Conservation (phyloP, 2,797 vertebrate species). For the Xenops minutus region DNA sequence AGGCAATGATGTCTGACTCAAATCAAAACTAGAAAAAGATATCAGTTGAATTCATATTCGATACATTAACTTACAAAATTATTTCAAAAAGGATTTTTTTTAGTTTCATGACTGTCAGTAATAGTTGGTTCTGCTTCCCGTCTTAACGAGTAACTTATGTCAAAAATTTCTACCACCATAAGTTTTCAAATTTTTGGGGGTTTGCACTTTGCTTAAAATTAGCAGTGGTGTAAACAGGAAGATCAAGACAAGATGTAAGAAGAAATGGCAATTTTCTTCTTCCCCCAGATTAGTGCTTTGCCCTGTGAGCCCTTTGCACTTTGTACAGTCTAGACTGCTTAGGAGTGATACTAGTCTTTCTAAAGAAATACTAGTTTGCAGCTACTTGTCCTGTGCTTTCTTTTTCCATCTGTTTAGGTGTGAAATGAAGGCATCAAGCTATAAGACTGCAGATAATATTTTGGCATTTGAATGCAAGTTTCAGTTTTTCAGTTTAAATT, state of each 20-base stretch:
- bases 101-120: neutral
- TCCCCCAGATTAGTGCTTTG: neutral
- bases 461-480: neutral
- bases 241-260: neutral
- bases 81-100: neutral
- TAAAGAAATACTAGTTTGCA: neutral
- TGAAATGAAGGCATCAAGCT: neutral
- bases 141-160: rapidly evolving
- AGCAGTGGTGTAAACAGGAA: neutral
- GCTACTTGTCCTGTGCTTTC: neutral
- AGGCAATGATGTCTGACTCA: neutral
- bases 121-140: neutral
- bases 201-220: neutral
- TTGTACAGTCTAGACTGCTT: neutral
- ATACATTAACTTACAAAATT: neutral
- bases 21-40: neutral
- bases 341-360: neutral
- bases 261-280: neutral
- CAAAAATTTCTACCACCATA: neutral
- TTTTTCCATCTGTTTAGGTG: neutral
- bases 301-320: neutral
- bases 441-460: neutral
- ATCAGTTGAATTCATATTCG: neutral
- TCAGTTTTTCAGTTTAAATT: neutral
- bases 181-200: neutral